These are phyloP conservation scores for Delia radicum DNA, from an alignment of 1,140 invertebrate species.

Conservation along the genomic window DNA sequence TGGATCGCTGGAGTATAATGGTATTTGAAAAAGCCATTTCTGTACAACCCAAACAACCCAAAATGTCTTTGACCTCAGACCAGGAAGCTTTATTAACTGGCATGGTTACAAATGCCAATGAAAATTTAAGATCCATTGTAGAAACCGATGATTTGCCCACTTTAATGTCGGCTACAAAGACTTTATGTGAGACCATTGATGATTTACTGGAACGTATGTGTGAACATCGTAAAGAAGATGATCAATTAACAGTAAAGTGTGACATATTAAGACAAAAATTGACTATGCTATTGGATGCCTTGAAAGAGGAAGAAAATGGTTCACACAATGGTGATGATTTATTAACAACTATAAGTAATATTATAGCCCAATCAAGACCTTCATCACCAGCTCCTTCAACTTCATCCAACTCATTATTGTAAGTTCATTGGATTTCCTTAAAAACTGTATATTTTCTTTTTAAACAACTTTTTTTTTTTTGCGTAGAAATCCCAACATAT, in stretches of 20 bases:
- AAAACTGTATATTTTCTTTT: no score
- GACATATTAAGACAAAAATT: constrained; percentile 76
- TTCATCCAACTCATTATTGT: not conserved
- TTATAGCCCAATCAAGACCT: constrained; percentile 39
- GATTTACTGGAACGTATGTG: constrained; percentile 69
- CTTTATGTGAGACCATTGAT: constrained; percentile 79
- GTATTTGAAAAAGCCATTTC: constrained; percentile 78
- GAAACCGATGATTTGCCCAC: constrained; percentile 79
- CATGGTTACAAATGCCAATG: constrained; percentile 80
- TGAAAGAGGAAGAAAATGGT: constrained; percentile 66
- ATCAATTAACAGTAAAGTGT: constrained; percentile 69
- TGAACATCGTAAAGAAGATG: constrained; percentile 63
- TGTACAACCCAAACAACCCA: constrained; percentile 58
- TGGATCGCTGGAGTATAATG: constrained; percentile 95
- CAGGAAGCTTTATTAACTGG: constrained; percentile 61
- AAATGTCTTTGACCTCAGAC: constrained; percentile 60
- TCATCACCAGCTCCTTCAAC: constrained; percentile 30
- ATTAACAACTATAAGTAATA: constrained; percentile 45
- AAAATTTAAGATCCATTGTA: constrained; percentile 83
- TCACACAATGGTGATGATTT: constrained; percentile 47
- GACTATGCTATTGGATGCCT: constrained; percentile 69
- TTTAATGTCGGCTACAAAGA: constrained; percentile 76
- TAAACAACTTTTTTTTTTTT: not conserved
- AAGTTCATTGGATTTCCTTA: not conserved
- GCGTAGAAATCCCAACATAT: constrained; percentile 49